Conservation (phyloP, 2,797 vertebrate genomes). For the Sparidentex hasta region DNA sequence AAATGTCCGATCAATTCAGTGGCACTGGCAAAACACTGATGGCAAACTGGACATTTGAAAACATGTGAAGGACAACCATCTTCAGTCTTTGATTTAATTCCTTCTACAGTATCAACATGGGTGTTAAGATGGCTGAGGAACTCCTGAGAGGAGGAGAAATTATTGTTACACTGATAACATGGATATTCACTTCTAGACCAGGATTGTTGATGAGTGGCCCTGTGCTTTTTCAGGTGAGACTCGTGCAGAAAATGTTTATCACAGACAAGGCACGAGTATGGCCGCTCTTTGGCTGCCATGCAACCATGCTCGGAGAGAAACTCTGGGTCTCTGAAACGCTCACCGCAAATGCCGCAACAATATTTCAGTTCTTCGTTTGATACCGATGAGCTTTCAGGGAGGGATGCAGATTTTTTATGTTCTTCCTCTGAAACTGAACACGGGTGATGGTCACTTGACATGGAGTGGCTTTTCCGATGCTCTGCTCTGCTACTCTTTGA, state of each 20-base stretch:
- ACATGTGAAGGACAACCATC: constrained; percentile 22
- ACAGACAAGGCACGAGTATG: constrained; percentile 82
- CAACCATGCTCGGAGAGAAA: constrained; percentile 87
- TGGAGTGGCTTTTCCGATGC: constrained; percentile 84
- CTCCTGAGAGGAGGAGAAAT: constrained; percentile 70
- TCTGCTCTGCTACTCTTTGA: constrained; percentile 86
- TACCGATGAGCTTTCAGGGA: constrained; percentile 27
- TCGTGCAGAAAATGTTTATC: constrained; percentile 84
- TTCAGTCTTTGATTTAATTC: constrained; percentile 2
- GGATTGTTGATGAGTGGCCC: constrained; percentile 72
- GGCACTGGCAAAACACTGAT: constrained; percentile 71
- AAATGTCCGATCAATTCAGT: constrained; percentile 81
- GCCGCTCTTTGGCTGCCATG: constrained; percentile 76
- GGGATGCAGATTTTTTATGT: constrained; percentile 22
- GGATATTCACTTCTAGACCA: constrained; percentile 63
- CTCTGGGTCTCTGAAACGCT: constrained; percentile 82
- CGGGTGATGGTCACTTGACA: constrained; percentile 41
- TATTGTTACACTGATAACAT: constrained; percentile 82
- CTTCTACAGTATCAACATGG: constrained; percentile 61
- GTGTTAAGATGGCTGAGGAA: constrained; percentile 81
- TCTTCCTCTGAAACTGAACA: constrained; percentile 54
- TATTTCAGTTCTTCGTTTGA: constrained; percentile 76
- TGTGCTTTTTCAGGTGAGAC: constrained; percentile 87
- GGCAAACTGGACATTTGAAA: constrained; percentile 84
- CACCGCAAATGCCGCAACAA: constrained; percentile 82